Base-by-base conservation (phyloP, 2,797 vertebrate species). In the Luscinia megarhynchos region DNA sequence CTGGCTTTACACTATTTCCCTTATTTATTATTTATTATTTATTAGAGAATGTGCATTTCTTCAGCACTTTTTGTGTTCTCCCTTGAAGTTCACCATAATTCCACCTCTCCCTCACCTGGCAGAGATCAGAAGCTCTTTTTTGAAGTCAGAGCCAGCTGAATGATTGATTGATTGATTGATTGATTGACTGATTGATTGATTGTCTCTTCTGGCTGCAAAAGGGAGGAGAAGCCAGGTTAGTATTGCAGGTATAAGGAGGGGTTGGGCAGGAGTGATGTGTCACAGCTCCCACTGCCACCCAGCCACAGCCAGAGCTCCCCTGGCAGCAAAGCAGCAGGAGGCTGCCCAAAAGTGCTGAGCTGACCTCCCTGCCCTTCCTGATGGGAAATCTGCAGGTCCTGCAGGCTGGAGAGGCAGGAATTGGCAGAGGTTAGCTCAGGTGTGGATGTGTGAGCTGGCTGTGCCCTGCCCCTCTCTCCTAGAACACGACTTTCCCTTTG, bases 101-200 rank as follows among this genome's bases (percentile, higher is more conserved):
- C 57, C 7, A 2, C 50, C 45, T 46, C 23, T 68, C 32, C 17
- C 9, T 38, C 3, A 0, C 11, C 21, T 63, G 1, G 0, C 16
- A 36, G 41, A 22, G 46, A 11, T n/a, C 12, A 16, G 32, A 29
- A 69, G 21, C 18, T 54, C 20, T 15, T 79, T 79, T 51, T 57
- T 10, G 24, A 62, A 61, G 23, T 10, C n/a, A 15, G 41, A 27
- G 6, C 20, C 15, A 26, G n/a, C 15, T 6, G 24, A 69, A 57
- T 5, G 10, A 38, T 30, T 53, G 29, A 53, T 8, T 30, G 17
- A 51, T 26, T 45, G 38, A 50, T 15, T 51, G 50, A 27, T 51
- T 51, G 51, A 53, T 36, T 40, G 8, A 38, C 13, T 12, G 38
- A 38, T 38, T 38, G 38, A 38, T 38, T 51, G 51, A 53, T 36